Base-by-base conservation (phyloP, 1,140 invertebrate species). In the Drosophila ficusphila region DNA sequence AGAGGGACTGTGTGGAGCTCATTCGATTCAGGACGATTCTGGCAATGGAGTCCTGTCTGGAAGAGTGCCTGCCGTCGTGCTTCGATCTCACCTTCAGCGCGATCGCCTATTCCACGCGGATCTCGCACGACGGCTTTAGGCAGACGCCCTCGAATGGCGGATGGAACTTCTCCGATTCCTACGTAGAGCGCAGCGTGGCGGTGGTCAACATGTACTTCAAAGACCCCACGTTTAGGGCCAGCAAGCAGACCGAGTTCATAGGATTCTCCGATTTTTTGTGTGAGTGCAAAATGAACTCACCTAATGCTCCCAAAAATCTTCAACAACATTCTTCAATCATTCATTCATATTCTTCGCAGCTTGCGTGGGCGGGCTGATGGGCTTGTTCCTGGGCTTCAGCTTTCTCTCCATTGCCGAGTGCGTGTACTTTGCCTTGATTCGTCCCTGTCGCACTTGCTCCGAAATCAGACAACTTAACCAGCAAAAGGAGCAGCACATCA, bases 341-440 rank as follows among this genome's bases (percentile, higher is more conserved):
- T 6, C 25, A 6, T 6, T 4, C 8, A 19, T 21, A 16, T 27
- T 0, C 33, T 34, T 21, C 1, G 1, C 91, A 96, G 96, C 95
- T 1, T 95, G 94, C 76, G 95, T 94, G 7, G 96, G 96, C 52
- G 96, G 96, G 11, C 90, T 97, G 14, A 92, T 97, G n/a, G 95
- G 96, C 8, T 92, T 97, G 0, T 96, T 96, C 78, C 92, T 96
- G 92, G 96, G 96, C 4, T 96, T 97, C 81, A 96, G 96, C 89
- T 94, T 96, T 78, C 92, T 97, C 53, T 96, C 96, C 75, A 92
- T 94, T 4, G 93, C 96, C 14, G 96, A 97, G 92, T 92, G 96
- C 3, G 23, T 96, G 0, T 96, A 96, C 88, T 96, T 94, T 79
- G 60, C 94, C 16, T 93, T 94, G 0, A 88, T 96, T 9, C 92